phyloP scores from a whole-genome alignment of 2,888 invertebrate species.

The Pemphredon lugubris region DNA sequence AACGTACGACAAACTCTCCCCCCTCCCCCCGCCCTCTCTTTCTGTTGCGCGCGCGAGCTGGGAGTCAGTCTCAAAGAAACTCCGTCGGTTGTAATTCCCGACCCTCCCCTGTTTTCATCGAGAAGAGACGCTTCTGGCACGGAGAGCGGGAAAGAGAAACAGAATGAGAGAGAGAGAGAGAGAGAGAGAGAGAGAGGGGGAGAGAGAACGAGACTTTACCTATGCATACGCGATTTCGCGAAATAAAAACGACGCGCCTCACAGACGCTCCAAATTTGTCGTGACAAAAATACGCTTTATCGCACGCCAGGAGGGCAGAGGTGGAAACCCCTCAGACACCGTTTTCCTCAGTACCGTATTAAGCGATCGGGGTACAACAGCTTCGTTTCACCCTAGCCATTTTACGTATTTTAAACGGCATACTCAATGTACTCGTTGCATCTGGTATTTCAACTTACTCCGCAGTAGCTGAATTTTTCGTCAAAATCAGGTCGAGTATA shows the following conservation, averaged over 20 bases:
- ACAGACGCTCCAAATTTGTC: slow-evolving; percentile 57
- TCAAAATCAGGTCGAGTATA: no score
- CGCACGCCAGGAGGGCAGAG: slow-evolving; percentile 41
- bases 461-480: no score
- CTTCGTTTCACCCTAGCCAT: no score
- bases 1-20: slow-evolving; percentile 39
- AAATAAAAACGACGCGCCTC: slow-evolving; percentile 46
- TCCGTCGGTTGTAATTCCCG: slow-evolving; percentile 21
- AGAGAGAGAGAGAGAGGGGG: neutral
- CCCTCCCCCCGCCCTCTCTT: no score
- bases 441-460: no score
- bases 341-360: no score
- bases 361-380: no score
- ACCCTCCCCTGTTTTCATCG: slow-evolving; percentile 1
- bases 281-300: slow-evolving; percentile 70
- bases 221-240: slow-evolving; percentile 44
- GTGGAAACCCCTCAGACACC: slow-evolving; percentile 14
- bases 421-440: no score
- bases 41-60: no score
- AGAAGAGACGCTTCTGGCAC: slow-evolving; percentile 37
- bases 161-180: neutral
- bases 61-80: slow-evolving; percentile 31
- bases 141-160: neutral
- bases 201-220: slow-evolving; percentile 27
- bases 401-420: no score